phyloP scores from a whole-genome alignment of 2,888 invertebrate species.

The Pemphredon lugubris region DNA sequence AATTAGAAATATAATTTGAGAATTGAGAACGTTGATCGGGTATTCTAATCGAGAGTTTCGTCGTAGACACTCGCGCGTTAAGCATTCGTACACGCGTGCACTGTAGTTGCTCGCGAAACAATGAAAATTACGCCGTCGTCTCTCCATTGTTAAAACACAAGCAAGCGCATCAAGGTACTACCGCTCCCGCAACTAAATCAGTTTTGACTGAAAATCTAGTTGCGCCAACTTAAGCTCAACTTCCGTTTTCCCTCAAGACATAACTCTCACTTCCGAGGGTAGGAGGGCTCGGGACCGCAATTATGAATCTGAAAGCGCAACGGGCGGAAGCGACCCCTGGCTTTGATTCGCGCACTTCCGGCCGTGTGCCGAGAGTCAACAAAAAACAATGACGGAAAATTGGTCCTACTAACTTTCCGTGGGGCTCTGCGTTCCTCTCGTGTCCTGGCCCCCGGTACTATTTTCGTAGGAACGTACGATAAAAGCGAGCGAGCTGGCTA shows the following conservation, averaged over 20 bases:
- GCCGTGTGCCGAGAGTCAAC: constrained; percentile 1
- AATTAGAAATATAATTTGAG: too few relatives aligned
- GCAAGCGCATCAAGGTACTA: background rate
- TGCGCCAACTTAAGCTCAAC: constrained; percentile 17
- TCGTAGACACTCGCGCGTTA: too few relatives aligned
- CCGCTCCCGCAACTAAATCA: background rate
- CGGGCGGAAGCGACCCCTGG: constrained; percentile 2
- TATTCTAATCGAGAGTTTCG: too few relatives aligned
- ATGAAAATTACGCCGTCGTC: too few relatives aligned
- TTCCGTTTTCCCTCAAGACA: constrained; percentile 27
- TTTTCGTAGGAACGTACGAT: constrained; percentile 43
- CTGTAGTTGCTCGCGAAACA: too few relatives aligned
- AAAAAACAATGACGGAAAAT: constrained; percentile 51
- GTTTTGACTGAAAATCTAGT: constrained; percentile 20
- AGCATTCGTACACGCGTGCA: too few relatives aligned
- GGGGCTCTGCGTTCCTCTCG: constrained; percentile 23
- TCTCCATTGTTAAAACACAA: background rate
- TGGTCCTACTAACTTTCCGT: constrained; percentile 35
- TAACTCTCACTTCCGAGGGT: background rate
- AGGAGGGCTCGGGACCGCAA: background rate
- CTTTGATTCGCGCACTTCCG: constrained; percentile 25
- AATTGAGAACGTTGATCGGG: too few relatives aligned
- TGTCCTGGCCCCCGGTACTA: constrained; percentile 35
- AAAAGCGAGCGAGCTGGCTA: constrained; percentile 22
- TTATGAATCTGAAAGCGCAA: constrained; percentile 16